Evolutionary conservation across 2,888 invertebrate species (phyloP).

Genomic region (Epirrhoe tristata): DNA sequence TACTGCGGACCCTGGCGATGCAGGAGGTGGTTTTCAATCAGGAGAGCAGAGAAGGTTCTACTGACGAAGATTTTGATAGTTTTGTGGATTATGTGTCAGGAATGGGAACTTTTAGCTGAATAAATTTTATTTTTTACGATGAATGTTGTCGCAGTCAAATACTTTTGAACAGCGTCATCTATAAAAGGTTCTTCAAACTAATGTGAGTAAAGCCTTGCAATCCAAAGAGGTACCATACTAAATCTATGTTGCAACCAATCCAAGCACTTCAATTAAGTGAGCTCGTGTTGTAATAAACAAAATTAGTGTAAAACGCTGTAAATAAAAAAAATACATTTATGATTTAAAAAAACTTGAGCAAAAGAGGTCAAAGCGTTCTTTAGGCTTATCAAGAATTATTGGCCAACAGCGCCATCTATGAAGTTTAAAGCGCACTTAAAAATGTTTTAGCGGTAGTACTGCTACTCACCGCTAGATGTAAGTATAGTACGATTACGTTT

Average conservation of each 20-base stretch:
- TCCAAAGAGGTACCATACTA: too few relatives aligned
- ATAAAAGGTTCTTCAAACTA: background rate
- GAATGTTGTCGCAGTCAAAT: background rate
- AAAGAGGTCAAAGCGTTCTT: too few relatives aligned
- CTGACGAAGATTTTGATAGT: conserved; percentile 8
- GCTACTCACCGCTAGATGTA: conserved; percentile 36
- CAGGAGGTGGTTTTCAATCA: conserved; percentile 64
- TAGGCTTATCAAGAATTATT: too few relatives aligned
- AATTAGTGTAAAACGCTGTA: too few relatives aligned
- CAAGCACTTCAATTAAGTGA: too few relatives aligned
- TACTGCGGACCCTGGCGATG: conserved; percentile 67
- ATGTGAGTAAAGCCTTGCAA: too few relatives aligned
- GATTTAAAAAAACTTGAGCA: too few relatives aligned
- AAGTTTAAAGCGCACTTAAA: background rate
- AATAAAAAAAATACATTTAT: too few relatives aligned
- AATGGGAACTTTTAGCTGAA: conserved; percentile 15
- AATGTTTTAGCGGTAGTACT: background rate
- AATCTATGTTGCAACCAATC: too few relatives aligned
- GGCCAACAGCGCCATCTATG: conserved; percentile 26
- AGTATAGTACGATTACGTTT: background rate
- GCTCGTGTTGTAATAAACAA: too few relatives aligned
- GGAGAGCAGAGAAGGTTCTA: conserved; percentile 25
- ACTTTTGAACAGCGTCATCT: conserved; percentile 15
- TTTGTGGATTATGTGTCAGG: conserved; percentile 26
- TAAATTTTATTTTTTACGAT: conserved; percentile 5